Base-by-base conservation (phyloP, 1,140 invertebrate genomes). In the Tetramorium alpestre region DNA sequence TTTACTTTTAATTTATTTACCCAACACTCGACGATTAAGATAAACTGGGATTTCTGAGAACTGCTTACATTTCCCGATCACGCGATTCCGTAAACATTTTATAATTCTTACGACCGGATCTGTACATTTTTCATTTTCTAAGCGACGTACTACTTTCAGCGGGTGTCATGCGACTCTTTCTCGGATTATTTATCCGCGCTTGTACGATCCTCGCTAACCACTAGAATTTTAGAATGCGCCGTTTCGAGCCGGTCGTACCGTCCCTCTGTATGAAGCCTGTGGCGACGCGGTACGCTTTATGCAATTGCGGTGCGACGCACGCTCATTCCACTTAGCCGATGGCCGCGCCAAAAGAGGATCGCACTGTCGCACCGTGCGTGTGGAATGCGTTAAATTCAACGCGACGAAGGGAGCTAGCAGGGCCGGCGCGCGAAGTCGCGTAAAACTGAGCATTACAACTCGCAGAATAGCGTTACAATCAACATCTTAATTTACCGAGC, bases 281-380 rank as follows among this genome's bases (percentile, higher is more conserved):
- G 13, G 7, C 47, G 77, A 41, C 44, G 33, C 10, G 65, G 13
- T 49, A n/a, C 60, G 56, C 76, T 89, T 87, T 73, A 73, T 75
- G 47, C 80, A 62, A 90, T 89, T 89, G 56, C 65, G 54, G 65
- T 93, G 89, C 92, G 87, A 87, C 88, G 88, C 91, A 92, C 92
- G 89, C 87, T 82, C 91, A 92, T 93, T 92, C 89, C 87, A 92
- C 88, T 93, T 90, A 88, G 62, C 72, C 75, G 49, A 51, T 22
- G 70, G 77, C 65, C 80, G 54, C 76, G 76, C 77, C 85, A 86
- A 89, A 89, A 89, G 70, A 60, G 60, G 89, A 69, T 10, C 85
- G 76, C 49, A 16, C n/a, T 65, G 86, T 87, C 77, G 62, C 33
- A 33, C 88, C 49, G 60, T 81, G 67, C 41, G 87, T 38, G 25